Conservation (phyloP, 1,140 invertebrate species). For the Phymorhynchus buccinoides region DNA sequence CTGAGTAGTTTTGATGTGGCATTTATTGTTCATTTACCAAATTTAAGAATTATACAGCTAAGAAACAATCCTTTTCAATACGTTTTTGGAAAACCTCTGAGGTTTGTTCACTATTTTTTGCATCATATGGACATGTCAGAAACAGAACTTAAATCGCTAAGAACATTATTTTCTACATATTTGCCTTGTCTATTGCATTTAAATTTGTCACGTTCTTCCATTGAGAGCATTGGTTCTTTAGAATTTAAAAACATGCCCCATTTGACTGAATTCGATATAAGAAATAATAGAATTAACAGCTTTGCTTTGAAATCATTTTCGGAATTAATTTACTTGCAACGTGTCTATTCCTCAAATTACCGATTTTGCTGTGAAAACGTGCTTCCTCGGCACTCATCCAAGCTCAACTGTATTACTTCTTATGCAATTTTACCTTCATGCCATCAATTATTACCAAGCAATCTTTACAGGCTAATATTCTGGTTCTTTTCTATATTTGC, state of each 20-base stretch:
- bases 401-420: constrained; percentile 24
- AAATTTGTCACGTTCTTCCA: background rate
- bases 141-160: background rate
- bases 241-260: background rate
- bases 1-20: background rate
- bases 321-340: background rate
- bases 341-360: constrained; percentile 39
- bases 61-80: background rate
- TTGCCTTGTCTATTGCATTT: constrained; percentile 14
- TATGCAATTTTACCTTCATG: constrained; percentile 52
- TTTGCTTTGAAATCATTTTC: background rate
- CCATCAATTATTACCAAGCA: background rate
- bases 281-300: background rate
- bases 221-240: background rate
- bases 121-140: background rate
- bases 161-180: background rate
- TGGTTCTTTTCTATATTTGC: background rate
- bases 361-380: constrained; percentile 48
- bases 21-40: constrained; percentile 8
- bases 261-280: background rate
- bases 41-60: constrained; percentile 29
- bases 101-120: background rate
- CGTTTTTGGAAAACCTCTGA: background rate
- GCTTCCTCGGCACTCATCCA: constrained; percentile 19
- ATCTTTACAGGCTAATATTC: background rate